phyloP scores from a whole-genome alignment of 2,113 vertebrate species.

The Acrocephalus kingi region DNA sequence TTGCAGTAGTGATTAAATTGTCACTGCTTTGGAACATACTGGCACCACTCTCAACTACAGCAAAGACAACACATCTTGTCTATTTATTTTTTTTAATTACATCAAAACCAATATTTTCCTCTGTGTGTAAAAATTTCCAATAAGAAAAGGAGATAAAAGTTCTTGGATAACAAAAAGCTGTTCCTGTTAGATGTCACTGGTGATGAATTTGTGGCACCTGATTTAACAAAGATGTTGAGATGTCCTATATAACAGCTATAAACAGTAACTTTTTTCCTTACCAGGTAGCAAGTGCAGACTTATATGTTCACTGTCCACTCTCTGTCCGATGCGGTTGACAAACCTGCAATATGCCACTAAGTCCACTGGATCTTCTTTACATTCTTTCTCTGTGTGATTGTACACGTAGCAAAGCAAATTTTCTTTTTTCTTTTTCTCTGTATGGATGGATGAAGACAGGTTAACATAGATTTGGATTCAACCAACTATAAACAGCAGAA shows the following conservation, averaged over 20 bases:
- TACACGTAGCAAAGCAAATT: slow-evolving; percentile 55
- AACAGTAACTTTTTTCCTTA: slow-evolving; percentile 35
- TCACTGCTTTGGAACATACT: not conserved
- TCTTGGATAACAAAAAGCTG: not conserved
- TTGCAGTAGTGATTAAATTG: not conserved
- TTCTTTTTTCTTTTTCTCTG: not conserved
- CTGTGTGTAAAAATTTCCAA: not conserved
- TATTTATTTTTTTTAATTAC: not conserved
- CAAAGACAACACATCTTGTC: not conserved
- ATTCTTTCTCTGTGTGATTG: not conserved
- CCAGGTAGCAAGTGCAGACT: slow-evolving; percentile 33
- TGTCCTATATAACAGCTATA: not conserved
- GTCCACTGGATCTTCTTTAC: not conserved
- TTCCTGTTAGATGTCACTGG: not conserved
- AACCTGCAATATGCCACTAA: slow-evolving; percentile 15
- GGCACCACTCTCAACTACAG: not conserved
- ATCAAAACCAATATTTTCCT: not conserved
- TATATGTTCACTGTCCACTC: slow-evolving; percentile 47
- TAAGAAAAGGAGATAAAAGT: not conserved
- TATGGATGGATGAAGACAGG: not conserved
- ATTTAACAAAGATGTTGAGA: not conserved
- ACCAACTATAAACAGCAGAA: not conserved
- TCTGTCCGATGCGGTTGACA: not conserved
- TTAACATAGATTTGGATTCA: not conserved
- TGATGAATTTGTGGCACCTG: not conserved